phyloP scores from a whole-genome alignment of 1,140 invertebrate genomes.

The Leptinotarsa lineolata region DNA sequence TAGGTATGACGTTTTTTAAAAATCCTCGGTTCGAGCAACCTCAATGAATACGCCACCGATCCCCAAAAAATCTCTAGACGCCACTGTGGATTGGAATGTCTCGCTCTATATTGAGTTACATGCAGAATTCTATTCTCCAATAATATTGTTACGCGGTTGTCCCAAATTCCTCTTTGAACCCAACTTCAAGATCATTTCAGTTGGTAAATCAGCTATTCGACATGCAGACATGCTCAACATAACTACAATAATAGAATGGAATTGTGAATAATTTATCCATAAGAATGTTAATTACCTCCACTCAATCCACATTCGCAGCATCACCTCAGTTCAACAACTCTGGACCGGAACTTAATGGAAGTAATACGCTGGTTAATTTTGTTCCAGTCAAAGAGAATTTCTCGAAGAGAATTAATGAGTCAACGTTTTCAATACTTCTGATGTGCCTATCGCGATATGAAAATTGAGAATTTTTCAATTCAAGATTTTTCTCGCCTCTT shows the following conservation, averaged over 20 bases:
- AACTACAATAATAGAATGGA: neutral
- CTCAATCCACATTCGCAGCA: neutral
- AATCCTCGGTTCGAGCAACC: too few relatives aligned
- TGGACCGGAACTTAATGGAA: neutral
- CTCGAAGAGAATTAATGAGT: too few relatives aligned
- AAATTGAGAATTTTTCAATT: too few relatives aligned
- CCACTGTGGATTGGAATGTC: neutral
- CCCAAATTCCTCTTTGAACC: constrained; percentile 2
- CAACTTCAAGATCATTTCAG: constrained; percentile 1
- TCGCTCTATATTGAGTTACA: neutral
- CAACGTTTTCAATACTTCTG: too few relatives aligned
- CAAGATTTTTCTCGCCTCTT: too few relatives aligned
- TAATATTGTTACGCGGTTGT: neutral
- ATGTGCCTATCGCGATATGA: too few relatives aligned
- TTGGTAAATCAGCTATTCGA: constrained; percentile 2
- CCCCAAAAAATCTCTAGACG: neutral
- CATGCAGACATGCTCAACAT: constrained; percentile 1
- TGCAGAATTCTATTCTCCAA: neutral
- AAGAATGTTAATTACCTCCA: neutral
- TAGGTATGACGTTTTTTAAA: too few relatives aligned
- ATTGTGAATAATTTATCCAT: neutral
- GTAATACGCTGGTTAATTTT: too few relatives aligned
- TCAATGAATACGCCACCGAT: too few relatives aligned
- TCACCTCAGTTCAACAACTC: neutral
- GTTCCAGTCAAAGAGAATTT: too few relatives aligned